A percentile compares a stretch with the other conserved stretches of the same genome.
Conservation (phyloP, 2,888 invertebrate genomes). For the Geophilus truncorum region DNA sequence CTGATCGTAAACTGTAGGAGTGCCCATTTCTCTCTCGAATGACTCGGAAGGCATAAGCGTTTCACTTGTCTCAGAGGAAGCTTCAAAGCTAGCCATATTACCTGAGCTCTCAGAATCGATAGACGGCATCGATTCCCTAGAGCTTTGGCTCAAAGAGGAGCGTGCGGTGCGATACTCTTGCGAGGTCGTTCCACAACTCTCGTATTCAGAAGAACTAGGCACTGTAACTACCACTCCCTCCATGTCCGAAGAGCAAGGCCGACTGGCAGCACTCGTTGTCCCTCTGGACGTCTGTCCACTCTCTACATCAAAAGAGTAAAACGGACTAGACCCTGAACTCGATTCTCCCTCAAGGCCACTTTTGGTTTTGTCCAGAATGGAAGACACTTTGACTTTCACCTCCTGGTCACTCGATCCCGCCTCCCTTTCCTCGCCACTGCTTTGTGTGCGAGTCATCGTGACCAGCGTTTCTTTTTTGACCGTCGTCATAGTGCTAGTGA, state of each 20-base stretch:
- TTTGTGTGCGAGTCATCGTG: neutral
- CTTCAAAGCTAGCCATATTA: constrained; percentile 78
- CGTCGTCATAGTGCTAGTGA: neutral
- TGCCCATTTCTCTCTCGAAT: constrained; percentile 51
- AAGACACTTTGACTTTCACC: constrained; percentile 11
- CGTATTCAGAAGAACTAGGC: constrained; percentile 66
- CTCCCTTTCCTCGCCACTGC: neutral
- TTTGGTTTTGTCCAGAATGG: constrained; percentile 16
- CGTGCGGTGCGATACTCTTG: constrained; percentile 82
- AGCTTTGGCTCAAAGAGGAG: constrained; percentile 67
- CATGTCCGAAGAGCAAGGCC: constrained; percentile 80
- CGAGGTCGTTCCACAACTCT: constrained; percentile 76
- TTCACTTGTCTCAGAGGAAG: constrained; percentile 83
- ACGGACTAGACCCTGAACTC: constrained; percentile 82
- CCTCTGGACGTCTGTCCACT: constrained; percentile 47
- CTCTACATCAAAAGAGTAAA: constrained; percentile 72
- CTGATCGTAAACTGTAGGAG: constrained; percentile 50
- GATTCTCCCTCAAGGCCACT: constrained; percentile 67
- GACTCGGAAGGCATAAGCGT: constrained; percentile 86
- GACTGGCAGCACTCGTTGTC: constrained; percentile 53
- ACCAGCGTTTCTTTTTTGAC: neutral
- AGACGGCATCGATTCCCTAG: constrained; percentile 83
- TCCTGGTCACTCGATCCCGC: neutral
- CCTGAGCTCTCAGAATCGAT: constrained; percentile 84
- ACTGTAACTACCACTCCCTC: constrained; percentile 61